Percentiles rank a stretch among this genome's conserved stretches.
Evolutionary conservation across 2,797 vertebrate species (phyloP).

Genomic region (Enteromius treurensis): DNA sequence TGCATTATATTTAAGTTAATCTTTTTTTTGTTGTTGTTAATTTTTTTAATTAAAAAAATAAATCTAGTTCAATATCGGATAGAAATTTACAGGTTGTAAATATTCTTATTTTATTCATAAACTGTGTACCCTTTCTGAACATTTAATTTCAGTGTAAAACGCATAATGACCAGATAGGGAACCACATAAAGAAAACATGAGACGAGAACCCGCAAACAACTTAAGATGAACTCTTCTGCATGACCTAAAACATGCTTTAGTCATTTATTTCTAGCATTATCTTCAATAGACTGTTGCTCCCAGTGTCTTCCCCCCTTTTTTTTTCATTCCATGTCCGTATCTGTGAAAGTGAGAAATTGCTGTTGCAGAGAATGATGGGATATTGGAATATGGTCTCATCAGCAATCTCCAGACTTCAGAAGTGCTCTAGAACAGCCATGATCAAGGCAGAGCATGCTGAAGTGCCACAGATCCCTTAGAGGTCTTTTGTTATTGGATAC

Average conservation of each 20-base stretch:
- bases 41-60: no score
- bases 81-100: no score
- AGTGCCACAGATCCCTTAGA: neutral
- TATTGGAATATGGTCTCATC: conserved; percentile 81
- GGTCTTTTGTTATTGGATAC: conserved; percentile 19
- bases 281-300: conserved; percentile 68
- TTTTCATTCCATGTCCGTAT: conserved; percentile 74
- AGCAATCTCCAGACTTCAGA: conserved; percentile 70
- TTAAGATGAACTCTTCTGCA: neutral
- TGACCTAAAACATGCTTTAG: conserved; percentile 31
- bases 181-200: neutral
- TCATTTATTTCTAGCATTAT: conserved; percentile 46
- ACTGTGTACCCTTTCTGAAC: neutral
- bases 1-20: neutral
- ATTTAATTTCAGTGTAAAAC: neutral
- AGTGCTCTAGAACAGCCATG: neutral
- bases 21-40: no score
- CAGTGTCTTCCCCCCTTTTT: conserved; percentile 74
- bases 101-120: neutral
- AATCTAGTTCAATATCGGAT: neutral
- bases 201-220: neutral
- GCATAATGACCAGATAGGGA: neutral
- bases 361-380: conserved; percentile 66
- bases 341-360: conserved; percentile 78
- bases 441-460: conserved; percentile 20